These are phyloP conservation scores for Glareola pratincola DNA, from an alignment of 2,113 vertebrate genomes.

Conservation along the genomic window DNA sequence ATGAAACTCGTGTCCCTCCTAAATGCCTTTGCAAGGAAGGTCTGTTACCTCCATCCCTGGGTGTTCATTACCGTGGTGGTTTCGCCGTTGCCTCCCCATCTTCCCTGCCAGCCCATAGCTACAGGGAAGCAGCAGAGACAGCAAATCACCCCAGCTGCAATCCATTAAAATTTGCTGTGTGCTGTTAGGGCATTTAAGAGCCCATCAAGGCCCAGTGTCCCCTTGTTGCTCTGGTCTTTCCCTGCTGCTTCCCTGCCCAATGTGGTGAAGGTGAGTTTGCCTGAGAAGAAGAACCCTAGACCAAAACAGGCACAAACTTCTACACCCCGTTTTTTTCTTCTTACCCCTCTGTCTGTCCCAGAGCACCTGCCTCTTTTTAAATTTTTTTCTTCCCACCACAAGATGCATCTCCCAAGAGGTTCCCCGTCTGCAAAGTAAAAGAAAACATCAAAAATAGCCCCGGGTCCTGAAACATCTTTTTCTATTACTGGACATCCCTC, in stretches of 20 bases:
- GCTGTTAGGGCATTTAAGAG: neutral
- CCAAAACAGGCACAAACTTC: neutral
- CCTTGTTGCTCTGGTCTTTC: neutral
- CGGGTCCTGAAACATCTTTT: conserved; percentile 24
- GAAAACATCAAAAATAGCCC: conserved; percentile 33
- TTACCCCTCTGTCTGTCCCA: neutral
- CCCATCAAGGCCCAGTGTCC: neutral
- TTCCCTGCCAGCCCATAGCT: neutral
- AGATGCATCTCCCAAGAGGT: neutral
- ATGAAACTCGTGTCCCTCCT: neutral
- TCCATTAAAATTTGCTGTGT: neutral
- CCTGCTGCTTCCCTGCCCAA: neutral
- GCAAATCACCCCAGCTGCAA: neutral
- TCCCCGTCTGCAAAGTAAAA: conserved; percentile 1
- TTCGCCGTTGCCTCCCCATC: neutral
- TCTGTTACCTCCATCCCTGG: neutral
- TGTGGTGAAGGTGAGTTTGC: neutral
- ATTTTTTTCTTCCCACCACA: neutral
- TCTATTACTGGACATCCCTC: conserved; percentile 57
- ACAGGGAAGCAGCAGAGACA: neutral
- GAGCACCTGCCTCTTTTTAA: neutral
- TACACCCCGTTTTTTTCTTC: neutral
- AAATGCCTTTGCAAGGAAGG: neutral
- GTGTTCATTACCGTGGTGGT: neutral
- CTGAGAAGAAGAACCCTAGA: neutral